Evolutionary conservation across 2,888 invertebrate genomes (phyloP), one percentile per base, ranked within the genome.

Genomic region (Amphipoea lucens): DNA sequence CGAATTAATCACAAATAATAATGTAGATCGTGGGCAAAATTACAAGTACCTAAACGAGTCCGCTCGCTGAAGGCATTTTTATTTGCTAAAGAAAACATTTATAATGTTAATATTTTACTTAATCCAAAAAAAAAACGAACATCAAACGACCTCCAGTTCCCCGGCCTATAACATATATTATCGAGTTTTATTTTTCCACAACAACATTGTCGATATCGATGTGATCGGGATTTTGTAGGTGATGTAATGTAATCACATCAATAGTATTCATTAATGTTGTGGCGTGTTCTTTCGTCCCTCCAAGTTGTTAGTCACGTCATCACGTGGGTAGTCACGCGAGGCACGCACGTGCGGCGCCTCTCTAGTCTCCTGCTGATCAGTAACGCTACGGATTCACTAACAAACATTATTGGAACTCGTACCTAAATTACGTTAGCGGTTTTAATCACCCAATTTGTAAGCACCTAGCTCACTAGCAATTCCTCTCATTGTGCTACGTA

Each of bases 301-400:
- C 54, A 54, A 73, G 69, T 76, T 73, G 66, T 63, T 79, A 20
- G 74, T 75, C 74, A 80, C 76, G 86, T 76, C 72, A 71, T 75
- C 74, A 80, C 76, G 86, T 76, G 73, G 76, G 76, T 69, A 67
- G 69, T 29, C 68, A 67, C 65, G 72, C 40, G 29, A 63, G 14
- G 72, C 6, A 63, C 54, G 73, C 78, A 40, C 73, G 29, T 63
- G 3, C 1, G 9, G 3, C 3, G 57, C 48, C 51, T n/a, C 23
- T 20, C 71, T 14, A 20, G 3, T 63, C 36, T 11, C 51, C 60
- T 12, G 4, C 63, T 54, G 23, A 78, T 76, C 63, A 68, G 36
- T 74, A 81, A 81, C 45, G 71, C 57, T 11, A 23, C 4, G 66
- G n/a, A 84, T 83, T 84, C 42, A 77, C 76, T 83, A 42, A 75